Conservation (phyloP, 2,797 vertebrate genomes). For the Ceryle rudis region DNA sequence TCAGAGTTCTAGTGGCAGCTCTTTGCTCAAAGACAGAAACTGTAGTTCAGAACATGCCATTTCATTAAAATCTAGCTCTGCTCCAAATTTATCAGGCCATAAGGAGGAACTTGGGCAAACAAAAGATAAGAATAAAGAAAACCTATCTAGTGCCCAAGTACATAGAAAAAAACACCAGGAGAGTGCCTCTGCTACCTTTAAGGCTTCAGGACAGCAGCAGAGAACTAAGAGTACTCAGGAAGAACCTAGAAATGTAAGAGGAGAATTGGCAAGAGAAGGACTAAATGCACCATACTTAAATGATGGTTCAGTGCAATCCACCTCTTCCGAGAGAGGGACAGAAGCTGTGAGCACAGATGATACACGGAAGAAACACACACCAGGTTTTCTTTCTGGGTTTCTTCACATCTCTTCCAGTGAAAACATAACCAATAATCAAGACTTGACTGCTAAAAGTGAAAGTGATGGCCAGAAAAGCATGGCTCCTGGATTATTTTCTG, state of each 20-base stretch:
- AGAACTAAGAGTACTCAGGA: background rate
- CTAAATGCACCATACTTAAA: background rate
- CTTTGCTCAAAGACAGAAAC: background rate
- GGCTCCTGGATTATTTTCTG: slow-evolving; percentile 81
- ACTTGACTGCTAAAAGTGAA: slow-evolving; percentile 59
- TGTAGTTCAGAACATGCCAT: background rate
- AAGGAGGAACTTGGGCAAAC: background rate
- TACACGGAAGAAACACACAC: slow-evolving; percentile 1
- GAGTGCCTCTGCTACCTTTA: background rate
- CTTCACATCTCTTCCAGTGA: slow-evolving; percentile 82
- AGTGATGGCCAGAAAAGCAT: slow-evolving; percentile 44
- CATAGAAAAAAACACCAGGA: background rate
- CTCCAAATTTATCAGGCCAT: slow-evolving; percentile 40
- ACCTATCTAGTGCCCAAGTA: background rate
- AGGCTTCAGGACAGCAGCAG: background rate
- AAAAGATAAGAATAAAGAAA: background rate
- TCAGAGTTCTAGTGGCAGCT: background rate
- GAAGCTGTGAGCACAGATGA: slow-evolving; percentile 20
- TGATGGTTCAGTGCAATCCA: background rate
- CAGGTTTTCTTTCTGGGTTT: slow-evolving; percentile 85
- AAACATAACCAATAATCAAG: slow-evolving; percentile 66
- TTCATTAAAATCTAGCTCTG: slow-evolving; percentile 48
- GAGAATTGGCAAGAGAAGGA: background rate
- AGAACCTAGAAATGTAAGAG: background rate
- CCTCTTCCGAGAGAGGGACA: background rate